phyloP scores from a whole-genome alignment of 2,113 vertebrate species.

The Choloepus hoffmanni region DNA sequence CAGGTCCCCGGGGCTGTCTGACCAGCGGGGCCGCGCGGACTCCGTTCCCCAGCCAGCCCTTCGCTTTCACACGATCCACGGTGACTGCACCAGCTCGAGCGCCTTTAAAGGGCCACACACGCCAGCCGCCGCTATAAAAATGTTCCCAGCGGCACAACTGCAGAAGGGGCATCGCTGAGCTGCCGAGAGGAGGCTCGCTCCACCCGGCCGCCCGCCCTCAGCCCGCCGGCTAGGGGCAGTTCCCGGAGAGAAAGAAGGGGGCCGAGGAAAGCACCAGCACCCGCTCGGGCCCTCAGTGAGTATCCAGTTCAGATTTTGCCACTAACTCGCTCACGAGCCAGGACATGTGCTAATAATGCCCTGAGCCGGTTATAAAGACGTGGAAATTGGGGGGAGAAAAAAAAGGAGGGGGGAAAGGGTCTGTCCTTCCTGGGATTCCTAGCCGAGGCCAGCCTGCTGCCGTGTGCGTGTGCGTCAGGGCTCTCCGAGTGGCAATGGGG shows the following conservation, averaged over 20 bases:
- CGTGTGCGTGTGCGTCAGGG: constrained; percentile 65
- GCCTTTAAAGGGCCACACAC: constrained; percentile 82
- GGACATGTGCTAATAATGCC: constrained; percentile 82
- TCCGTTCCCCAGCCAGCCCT: constrained; percentile 78
- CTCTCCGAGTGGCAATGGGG: constrained; percentile 64
- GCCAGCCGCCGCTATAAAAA: constrained; percentile 74
- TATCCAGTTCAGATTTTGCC: constrained; percentile 83
- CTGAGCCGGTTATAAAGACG: constrained; percentile 79
- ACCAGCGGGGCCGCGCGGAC: constrained; percentile 20
- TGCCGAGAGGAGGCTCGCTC: constrained; percentile 29
- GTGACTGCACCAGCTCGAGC: constrained; percentile 81
- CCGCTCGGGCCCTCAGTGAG: constrained; percentile 68
- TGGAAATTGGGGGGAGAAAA: constrained; percentile 70
- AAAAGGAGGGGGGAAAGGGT: not conserved
- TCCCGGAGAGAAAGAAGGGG: not conserved
- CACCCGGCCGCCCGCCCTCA: constrained; percentile 37
- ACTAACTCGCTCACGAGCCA: constrained; percentile 78
- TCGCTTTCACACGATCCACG: constrained; percentile 75
- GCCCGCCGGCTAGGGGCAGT: not conserved
- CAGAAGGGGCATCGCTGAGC: constrained; percentile 62
- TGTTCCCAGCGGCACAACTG: constrained; percentile 66
- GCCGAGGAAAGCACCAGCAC: constrained; percentile 20
- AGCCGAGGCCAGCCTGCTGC: constrained; percentile 67
- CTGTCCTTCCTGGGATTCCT: constrained; percentile 77
- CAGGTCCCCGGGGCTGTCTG: not conserved